Base-by-base conservation (phyloP, 2,888 invertebrate genomes). In the Ectobius pallidus region DNA sequence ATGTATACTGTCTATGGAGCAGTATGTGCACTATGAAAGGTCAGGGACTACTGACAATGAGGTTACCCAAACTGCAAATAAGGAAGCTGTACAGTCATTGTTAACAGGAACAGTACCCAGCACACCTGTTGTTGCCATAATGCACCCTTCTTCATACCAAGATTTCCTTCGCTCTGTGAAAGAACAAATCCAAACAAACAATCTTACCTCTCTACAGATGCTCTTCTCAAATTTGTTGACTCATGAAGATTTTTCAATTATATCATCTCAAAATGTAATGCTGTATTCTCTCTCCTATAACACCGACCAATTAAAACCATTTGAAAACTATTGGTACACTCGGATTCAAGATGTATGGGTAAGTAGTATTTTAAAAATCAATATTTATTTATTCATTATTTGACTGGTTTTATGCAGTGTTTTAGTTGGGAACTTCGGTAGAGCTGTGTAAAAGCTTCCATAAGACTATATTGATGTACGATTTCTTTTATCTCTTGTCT, bases 301-400 rank as follows among this genome's bases (percentile, higher is more conserved):
- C 9, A 74, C 73, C 11, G 63, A 65, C n/a, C 27, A 61, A 1
- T 70, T 76, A 20, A 30, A 69, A 11, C 44, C 22, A 11, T 76
- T 76, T 67, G 76, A 76, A 34, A 39, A 73, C 14, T 76, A 73
- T 46, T 76, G 76, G 76, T 27, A 70, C 20, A 55, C 46, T 0
- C 73, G 74, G 3, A 69, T 61, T 20, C 9, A 11, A 3, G 34
- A 20, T 44, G 3, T 67, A 2, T 44, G 46, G 44, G 65, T 65
- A 65, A 65, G 14, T 46, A 7, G 4, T 16, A 55, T 27, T 49
- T 16, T n/a, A 49, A 16, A 49, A 42, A 44, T 65, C 39, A 44
- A n/a, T n/a, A n/a, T n/a, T n/a, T n/a, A n/a, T n/a, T n/a, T n/a
- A n/a, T n/a, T n/a, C n/a, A n/a, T n/a, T n/a, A n/a, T n/a, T n/a